Base-by-base conservation (phyloP, 1,140 invertebrate genomes). In the Cyrtorhinus lividipennis region DNA sequence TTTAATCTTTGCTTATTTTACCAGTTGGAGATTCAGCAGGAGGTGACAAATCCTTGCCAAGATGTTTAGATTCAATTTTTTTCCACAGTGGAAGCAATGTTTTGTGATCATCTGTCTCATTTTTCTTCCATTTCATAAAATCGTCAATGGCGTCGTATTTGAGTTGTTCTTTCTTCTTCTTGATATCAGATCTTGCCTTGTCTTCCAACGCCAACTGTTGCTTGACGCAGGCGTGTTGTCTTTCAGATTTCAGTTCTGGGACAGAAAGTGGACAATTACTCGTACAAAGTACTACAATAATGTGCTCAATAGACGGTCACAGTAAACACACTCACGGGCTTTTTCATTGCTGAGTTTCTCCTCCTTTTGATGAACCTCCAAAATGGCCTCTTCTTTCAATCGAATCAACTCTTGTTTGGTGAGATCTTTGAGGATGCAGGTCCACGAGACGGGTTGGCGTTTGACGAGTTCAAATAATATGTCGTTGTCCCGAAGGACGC, bases 381-480 rank as follows among this genome's bases (percentile, higher is more conserved):
- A 72, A 1, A 83, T 70, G 27, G 79, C 74, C 66, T 72, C 67
- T 64, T 76, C 68, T 66, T 80, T 80, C 27, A 78, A 67, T 66
- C 74, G 69, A 46, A 72, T 71, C 69, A 81, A 81, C 65, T 82
- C 78, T 53, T 74, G 68, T 70, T 82, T 84, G 1, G 69, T 67
- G 12, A 80, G 65, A 61, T 76, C 66, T 24, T 69, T 64, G 8
- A 71, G 67, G 70, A 86, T 71, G 56, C 48, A 66, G 5, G 78
- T 75, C 85, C 85, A 87, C 65, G 76, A 60, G 58, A 62, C 66
- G 64, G 77, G 66, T 65, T 78, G 68, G 58, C 65, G 68, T 76
- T 87, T 83, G 66, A 76, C 68, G 64, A 84, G 73, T 72, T 83
- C 78, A 71, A 88, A 77, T 65, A 79, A 73, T 65, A 81, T 75